Evolutionary conservation across 2,888 invertebrate genomes (phyloP), one percentile per base, ranked within the genome.

Genomic region (Scaeva pyrastri): DNA sequence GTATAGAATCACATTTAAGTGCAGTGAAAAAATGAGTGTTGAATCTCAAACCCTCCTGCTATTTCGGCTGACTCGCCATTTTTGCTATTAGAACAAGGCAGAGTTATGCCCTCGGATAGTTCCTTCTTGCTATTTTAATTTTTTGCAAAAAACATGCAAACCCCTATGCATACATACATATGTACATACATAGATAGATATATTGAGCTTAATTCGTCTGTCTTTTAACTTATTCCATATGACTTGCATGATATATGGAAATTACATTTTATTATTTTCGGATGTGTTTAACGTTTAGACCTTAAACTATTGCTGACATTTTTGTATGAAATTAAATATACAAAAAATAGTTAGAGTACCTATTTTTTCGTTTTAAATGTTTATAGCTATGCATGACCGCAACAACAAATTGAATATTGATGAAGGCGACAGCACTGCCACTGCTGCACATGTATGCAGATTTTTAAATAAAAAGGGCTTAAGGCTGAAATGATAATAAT

Each of bases 181-280:
- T n/a, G n/a, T n/a, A n/a, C n/a, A n/a, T n/a, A n/a, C n/a, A n/a
- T n/a, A n/a, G n/a, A n/a, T n/a, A n/a, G n/a, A n/a, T n/a, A n/a
- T n/a, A n/a, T 31, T 31, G 31, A 31, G 8, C 31, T 31, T 31
- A 31, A 31, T 31, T 31, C 31, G 5, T 31, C 31, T 31, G 31
- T 31, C 31, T 31, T 31, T 31, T 31, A 31, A 43, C 26, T 56
- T 43, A 66, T 52, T 52, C n/a, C 39, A 41, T 21, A 60, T 55
- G 48, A 21, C 23, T 52, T 86, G 77, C 82, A 86, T 82, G 77
- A 82, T 74, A 60, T 64, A 60, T 77, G 73, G 74, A 78, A 82
- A 86, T 86, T 50, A 77, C 70, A 77, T 86, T 86, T 82, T 78
- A 82, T 82, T 77, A 64, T 66, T 74, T 78, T 74, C 86, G 86